phyloP scores from a whole-genome alignment of 2,113 vertebrate species.

The Leucosticte australis region DNA sequence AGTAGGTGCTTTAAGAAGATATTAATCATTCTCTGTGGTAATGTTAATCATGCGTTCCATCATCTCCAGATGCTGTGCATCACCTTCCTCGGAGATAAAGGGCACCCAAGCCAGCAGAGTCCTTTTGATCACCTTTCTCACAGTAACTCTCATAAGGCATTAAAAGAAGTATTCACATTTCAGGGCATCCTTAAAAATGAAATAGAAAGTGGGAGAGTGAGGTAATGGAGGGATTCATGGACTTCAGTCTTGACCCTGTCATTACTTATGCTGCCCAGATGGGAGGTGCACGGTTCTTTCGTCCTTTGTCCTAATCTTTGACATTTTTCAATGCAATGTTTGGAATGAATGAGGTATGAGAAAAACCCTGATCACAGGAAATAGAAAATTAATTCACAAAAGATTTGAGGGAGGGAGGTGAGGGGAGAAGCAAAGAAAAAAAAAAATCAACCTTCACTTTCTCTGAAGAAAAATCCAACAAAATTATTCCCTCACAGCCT shows the following conservation, averaged over 20 bases:
- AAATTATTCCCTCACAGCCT: not conserved
- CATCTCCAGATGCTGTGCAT: slow-evolving; percentile 97
- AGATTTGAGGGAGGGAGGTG: not conserved
- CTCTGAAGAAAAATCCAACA: slow-evolving; percentile 20
- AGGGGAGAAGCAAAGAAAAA: not conserved
- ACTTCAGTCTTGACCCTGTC: slow-evolving; percentile 42
- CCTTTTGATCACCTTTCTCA: slow-evolving; percentile 88
- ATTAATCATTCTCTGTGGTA: slow-evolving; percentile 99
- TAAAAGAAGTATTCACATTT: slow-evolving; percentile 61
- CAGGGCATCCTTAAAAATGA: slow-evolving; percentile 52
- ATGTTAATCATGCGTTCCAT: slow-evolving; percentile 98
- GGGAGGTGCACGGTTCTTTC: not conserved
- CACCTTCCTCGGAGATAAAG: slow-evolving; percentile 99
- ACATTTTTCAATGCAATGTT: slow-evolving; percentile 38
- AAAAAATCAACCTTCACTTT: not conserved
- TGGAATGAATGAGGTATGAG: slow-evolving; percentile 43
- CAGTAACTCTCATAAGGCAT: slow-evolving; percentile 55
- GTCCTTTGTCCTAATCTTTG: slow-evolving; percentile 42
- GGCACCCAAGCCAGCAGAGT: slow-evolving; percentile 86
- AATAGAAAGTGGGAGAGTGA: slow-evolving; percentile 36
- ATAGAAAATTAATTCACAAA: slow-evolving; percentile 37
- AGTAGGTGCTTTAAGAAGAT: slow-evolving; percentile 99
- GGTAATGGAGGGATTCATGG: slow-evolving; percentile 62
- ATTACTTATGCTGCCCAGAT: slow-evolving; percentile 57
- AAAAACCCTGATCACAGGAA: slow-evolving; percentile 33